Base-by-base conservation (phyloP, 1,140 invertebrate genomes). In the Drosophila melanica region DNA sequence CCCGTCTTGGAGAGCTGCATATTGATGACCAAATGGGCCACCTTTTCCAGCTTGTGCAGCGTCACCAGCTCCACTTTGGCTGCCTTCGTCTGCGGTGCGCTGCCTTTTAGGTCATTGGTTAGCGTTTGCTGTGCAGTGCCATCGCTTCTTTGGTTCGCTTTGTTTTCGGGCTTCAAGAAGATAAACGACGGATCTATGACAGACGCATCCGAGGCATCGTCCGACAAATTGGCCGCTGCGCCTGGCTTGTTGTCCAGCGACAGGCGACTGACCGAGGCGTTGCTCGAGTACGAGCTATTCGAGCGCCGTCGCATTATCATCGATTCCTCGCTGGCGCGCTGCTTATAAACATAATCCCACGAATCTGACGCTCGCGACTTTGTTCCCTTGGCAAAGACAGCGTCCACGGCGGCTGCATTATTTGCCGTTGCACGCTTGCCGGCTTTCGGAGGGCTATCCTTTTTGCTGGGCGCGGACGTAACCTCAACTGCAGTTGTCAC, bases 241-340 rank as follows among this genome's bases (percentile, higher is more conserved):
- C 55, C 72, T 0, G 79, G 62, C 14, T 77, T 87, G 11, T 66
- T 90, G 37, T 87, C 91, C 45, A 91, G 55, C 54, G 92, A 92
- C 8, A 89, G 55, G 16, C 91, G 78, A 45, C 66, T 79, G 1
- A 93, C 93, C 80, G 94, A 94, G 14, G 94, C 94, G 82, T 94
- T 94, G 90, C 96, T 96, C 0, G 96, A 97, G 91, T 95, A 96
- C 11, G 96, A 96, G 89, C 96, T 96, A 57, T 96, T 96, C 0
- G 96, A 97, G 81, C 96, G 96, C 50, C 96, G 93, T 42, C 96
- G 93, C 76, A 97, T 95, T 35, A 97, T 96, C 77, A 96, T 94
- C 0, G 96, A 96, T 44, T 95, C 96, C 76, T 96, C 95, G 33
- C 95, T 81, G 20, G 82, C 95, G 2, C 93, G 92, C 54, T 91